A percentile compares a stretch with the other conserved stretches of the same genome.
phyloP scores from a whole-genome alignment of 35 echinoderm and acorn worm genomes.

The Lytechinus variegatus region DNA sequence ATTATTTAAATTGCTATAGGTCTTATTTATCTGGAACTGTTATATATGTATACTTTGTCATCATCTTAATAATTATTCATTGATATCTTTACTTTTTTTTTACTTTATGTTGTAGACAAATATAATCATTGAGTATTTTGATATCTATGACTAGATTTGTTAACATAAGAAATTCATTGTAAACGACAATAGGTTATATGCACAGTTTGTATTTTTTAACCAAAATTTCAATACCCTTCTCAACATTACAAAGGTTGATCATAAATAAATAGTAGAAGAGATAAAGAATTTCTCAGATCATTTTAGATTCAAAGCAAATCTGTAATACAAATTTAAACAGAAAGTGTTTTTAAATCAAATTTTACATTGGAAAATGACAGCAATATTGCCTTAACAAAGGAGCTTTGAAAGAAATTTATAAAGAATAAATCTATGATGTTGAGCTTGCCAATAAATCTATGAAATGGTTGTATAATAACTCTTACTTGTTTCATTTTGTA shows the following conservation, averaged over 20 bases:
- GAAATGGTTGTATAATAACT: neutral
- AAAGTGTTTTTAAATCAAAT: neutral
- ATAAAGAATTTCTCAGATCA: neutral
- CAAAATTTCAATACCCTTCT: neutral
- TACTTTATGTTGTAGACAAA: neutral
- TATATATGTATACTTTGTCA: constrained; percentile 13
- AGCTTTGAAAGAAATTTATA: neutral
- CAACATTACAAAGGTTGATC: neutral
- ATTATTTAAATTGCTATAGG: constrained; percentile 33
- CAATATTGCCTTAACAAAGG: neutral
- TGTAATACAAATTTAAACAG: neutral
- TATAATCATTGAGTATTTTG: neutral
- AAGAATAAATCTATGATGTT: neutral
- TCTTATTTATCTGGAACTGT: neutral
- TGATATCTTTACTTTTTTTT: neutral
- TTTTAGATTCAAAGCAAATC: too few relatives aligned
- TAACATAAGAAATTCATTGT: neutral
- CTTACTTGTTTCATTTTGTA: neutral
- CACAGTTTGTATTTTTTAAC: neutral
- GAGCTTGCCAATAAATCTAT: neutral
- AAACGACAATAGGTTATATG: neutral
- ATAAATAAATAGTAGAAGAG: neutral
- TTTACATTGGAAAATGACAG: neutral
- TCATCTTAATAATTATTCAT: constrained; percentile 8
- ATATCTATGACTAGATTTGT: neutral